These are phyloP conservation scores for Pelecanoides urinatrix DNA, from an alignment of 2,113 vertebrate species.

Conservation along the genomic window DNA sequence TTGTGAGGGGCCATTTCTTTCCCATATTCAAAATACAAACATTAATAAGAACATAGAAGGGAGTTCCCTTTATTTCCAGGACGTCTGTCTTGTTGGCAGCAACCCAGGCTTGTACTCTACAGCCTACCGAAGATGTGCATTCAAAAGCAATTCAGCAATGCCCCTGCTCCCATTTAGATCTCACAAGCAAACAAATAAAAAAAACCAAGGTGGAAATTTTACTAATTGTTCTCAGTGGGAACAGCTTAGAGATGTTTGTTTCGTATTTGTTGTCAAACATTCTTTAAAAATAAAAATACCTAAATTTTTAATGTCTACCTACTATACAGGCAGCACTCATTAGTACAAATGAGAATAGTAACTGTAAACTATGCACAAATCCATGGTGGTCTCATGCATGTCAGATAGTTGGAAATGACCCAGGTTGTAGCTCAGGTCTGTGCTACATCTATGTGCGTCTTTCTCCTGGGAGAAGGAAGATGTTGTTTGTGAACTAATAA, in stretches of 20 bases:
- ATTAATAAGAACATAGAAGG: neutral
- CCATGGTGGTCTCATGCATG: neutral
- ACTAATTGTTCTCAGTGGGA: neutral
- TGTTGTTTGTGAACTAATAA: neutral
- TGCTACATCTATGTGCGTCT: rapidly evolving
- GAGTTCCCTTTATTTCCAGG: neutral
- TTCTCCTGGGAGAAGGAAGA: neutral
- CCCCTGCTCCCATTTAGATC: neutral
- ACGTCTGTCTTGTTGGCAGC: neutral
- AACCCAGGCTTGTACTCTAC: neutral
- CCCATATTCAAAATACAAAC: neutral
- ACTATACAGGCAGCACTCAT: neutral
- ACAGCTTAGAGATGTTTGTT: neutral
- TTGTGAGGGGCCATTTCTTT: neutral
- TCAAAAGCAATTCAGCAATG: neutral
- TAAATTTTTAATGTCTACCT: neutral
- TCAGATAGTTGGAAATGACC: neutral
- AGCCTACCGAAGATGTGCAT: neutral
- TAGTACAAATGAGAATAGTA: neutral
- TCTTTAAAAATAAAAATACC: neutral
- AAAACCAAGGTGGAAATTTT: neutral
- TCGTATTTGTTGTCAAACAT: neutral
- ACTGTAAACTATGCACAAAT: neutral
- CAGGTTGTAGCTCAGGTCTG: neutral
- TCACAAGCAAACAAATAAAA: neutral